Evolutionary conservation across 1,140 invertebrate genomes (phyloP), one percentile per base, ranked within the genome.

Genomic region (Pinna nobilis): DNA sequence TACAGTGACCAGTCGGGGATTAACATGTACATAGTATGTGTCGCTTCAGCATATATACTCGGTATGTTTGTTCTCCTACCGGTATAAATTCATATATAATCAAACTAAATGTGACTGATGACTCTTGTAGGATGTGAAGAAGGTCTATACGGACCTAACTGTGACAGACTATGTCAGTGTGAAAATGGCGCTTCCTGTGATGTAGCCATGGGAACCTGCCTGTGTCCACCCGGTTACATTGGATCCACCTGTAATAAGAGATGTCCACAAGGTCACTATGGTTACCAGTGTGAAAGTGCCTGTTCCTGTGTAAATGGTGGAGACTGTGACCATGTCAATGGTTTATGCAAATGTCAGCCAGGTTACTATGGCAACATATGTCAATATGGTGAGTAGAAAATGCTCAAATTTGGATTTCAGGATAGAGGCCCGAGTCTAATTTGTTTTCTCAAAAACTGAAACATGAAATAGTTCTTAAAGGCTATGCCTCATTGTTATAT

Each of bases 361-460:
- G 96, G 96, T 61, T 97, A 94, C 93, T 94, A 91, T 64, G 94
- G 90, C 18, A 74, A 82, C 6, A 66, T 79, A 30, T 98, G 96
- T 88, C 92, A 93, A 76, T 91, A 94, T 71, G 76, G 86, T 87
- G 69, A 71, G 55, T 59, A 30, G 2, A 35, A 25, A 18, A 32
- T 15, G n/a, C 7, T 53, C 50, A 20, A 28, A 53, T 20, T 50
- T 18, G n/a, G n/a, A n/a, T n/a, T n/a, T n/a, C n/a, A n/a, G n/a
- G n/a, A n/a, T n/a, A n/a, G n/a, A n/a, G n/a, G n/a, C n/a, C n/a
- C n/a, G n/a, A n/a, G n/a, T n/a, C n/a, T n/a, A n/a, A n/a, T n/a
- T n/a, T n/a, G n/a, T n/a, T n/a, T n/a, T n/a, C n/a, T n/a, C n/a
- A n/a, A n/a, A n/a, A n/a, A n/a, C n/a, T n/a, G n/a, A n/a, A n/a